Evolutionary conservation across 2,888 invertebrate species (phyloP).

Genomic region (Orchestes rusci): DNA sequence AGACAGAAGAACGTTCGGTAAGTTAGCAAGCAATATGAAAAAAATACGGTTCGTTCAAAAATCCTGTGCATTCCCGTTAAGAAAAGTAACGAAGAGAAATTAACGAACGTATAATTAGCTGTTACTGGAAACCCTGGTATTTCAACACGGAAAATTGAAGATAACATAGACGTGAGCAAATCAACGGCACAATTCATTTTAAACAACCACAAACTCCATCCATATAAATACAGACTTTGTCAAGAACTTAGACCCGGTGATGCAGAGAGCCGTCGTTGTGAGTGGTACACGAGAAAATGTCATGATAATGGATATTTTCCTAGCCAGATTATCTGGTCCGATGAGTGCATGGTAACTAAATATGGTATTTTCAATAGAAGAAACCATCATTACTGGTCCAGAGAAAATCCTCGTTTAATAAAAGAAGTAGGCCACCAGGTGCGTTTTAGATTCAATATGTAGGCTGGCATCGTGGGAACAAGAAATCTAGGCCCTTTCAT

Average conservation of each 20-base stretch:
- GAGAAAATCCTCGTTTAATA: too few relatives aligned
- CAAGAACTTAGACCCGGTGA: conserved; percentile 7
- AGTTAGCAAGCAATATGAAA: conserved; percentile 3
- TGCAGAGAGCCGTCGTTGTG: conserved; percentile 2
- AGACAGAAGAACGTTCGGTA: background rate
- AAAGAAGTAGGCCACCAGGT: too few relatives aligned
- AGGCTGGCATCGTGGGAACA: too few relatives aligned
- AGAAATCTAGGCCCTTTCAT: too few relatives aligned
- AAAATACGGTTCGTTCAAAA: conserved; percentile 3
- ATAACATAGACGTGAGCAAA: conserved; percentile 6
- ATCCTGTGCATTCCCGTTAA: background rate
- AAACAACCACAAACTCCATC: conserved; percentile 4
- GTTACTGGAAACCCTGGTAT: conserved; percentile 4
- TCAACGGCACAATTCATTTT: conserved; percentile 7
- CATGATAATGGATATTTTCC: background rate
- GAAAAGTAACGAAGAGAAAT: background rate
- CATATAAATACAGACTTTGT: conserved; percentile 10
- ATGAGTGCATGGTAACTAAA: too few relatives aligned
- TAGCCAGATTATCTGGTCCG: too few relatives aligned
- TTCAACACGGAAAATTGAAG: conserved; percentile 6
- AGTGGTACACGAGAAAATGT: too few relatives aligned
- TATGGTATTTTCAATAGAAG: too few relatives aligned
- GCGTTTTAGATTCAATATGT: too few relatives aligned
- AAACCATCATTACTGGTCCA: too few relatives aligned
- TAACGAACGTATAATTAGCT: conserved; percentile 6